phyloP scores from a whole-genome alignment of 2,113 vertebrate genomes.

The Felis chaus region DNA sequence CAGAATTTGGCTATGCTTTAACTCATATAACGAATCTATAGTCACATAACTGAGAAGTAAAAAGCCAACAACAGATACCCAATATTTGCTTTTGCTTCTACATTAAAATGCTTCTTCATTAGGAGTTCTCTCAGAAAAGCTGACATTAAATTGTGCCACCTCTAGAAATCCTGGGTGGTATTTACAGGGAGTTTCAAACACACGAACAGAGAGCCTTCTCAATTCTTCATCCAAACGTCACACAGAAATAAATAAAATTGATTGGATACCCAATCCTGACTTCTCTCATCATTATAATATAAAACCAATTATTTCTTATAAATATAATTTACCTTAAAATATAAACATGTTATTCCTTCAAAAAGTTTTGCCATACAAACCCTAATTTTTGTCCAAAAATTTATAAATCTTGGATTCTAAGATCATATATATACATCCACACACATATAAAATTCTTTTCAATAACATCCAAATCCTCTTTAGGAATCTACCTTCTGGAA shows the following conservation, averaged over 20 bases:
- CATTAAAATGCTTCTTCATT: not conserved
- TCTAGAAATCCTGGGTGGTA: not conserved
- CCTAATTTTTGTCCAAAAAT: not conserved
- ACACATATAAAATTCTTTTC: not conserved
- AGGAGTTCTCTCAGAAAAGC: not conserved
- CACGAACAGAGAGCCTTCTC: not conserved
- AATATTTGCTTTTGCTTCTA: not conserved
- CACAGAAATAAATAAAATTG: not conserved
- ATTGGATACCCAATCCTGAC: not conserved
- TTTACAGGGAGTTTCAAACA: slow-evolving; percentile 14
- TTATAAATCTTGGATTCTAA: not conserved
- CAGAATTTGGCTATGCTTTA: not conserved
- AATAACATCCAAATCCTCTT: not conserved
- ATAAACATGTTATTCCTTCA: not conserved
- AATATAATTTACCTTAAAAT: not conserved
- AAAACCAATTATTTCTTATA: slow-evolving; percentile 20
- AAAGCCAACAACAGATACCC: not conserved
- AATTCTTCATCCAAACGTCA: not conserved
- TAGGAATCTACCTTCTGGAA: not conserved
- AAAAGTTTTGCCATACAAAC: slow-evolving; percentile 9
- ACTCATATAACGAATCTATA: not conserved
- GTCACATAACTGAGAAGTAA: not conserved
- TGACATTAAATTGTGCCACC: not conserved
- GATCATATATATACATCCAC: not conserved
- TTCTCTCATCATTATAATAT: not conserved